Evolutionary conservation across 1,140 invertebrate species (phyloP).

Genomic region (Battus philenor): DNA sequence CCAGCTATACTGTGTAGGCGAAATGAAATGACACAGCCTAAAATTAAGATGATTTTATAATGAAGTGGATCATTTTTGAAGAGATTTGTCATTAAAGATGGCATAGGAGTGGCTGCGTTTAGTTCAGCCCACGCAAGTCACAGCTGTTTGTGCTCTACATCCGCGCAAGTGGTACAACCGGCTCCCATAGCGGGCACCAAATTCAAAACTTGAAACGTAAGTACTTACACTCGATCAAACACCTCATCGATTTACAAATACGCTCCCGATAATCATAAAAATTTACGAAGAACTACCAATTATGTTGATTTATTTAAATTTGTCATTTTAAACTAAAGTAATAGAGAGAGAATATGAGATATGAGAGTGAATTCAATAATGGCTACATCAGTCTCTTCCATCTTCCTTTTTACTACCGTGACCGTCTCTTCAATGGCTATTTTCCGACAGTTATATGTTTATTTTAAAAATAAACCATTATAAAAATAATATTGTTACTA

Average conservation of each 20-base stretch:
- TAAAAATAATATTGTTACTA: too few relatives aligned
- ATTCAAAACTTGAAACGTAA: too few relatives aligned
- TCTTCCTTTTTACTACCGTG: too few relatives aligned
- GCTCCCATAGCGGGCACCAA: background rate
- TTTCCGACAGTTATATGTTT: too few relatives aligned
- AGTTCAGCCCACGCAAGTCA: background rate
- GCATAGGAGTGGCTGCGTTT: conserved; percentile 1
- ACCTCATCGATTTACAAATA: too few relatives aligned
- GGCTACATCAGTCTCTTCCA: too few relatives aligned
- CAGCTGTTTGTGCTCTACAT: background rate
- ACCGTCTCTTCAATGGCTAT: too few relatives aligned
- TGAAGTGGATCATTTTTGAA: conserved; percentile 2
- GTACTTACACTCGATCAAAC: too few relatives aligned
- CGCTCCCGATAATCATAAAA: too few relatives aligned
- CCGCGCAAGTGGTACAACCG: background rate
- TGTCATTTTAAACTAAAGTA: background rate
- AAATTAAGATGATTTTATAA: background rate
- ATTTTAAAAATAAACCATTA: too few relatives aligned
- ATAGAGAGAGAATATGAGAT: background rate
- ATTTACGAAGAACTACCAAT: too few relatives aligned
- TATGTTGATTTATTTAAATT: background rate
- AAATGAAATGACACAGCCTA: background rate
- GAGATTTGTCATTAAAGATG: conserved; percentile 9
- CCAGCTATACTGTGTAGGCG: conserved; percentile 3
- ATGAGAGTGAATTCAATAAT: too few relatives aligned